phyloP scores from a whole-genome alignment of 2,888 invertebrate genomes.

The Phortica okadai region DNA sequence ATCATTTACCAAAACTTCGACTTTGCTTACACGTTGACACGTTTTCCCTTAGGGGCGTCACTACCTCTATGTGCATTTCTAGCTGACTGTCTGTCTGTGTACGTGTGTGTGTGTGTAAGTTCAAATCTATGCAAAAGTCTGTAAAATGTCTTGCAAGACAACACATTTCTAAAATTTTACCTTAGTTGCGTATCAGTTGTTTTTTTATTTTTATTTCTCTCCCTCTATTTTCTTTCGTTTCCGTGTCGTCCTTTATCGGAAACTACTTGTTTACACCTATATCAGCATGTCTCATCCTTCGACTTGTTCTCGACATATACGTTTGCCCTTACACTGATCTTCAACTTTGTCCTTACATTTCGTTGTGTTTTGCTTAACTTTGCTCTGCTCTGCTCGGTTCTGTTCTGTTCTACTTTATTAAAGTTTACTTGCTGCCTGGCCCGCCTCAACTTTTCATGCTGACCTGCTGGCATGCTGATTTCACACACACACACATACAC shows the following conservation, averaged over 20 bases:
- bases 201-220: not conserved
- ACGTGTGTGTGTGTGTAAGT: constrained; percentile 53
- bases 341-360: constrained; percentile 2
- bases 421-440: not conserved
- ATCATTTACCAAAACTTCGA: constrained; percentile 35
- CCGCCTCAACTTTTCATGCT: not conserved
- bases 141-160: not conserved
- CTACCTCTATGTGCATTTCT: constrained; percentile 28
- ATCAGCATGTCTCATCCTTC: constrained; percentile 37
- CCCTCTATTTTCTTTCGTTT: not conserved
- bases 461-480: not conserved
- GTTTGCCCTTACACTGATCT: constrained; percentile 15
- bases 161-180: not conserved
- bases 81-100: constrained; percentile 39
- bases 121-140: constrained; percentile 46
- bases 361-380: not conserved
- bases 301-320: constrained; percentile 11
- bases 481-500: not conserved
- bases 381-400: not conserved
- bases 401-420: constrained; percentile 17
- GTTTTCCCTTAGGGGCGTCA: constrained; percentile 53
- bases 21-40: constrained; percentile 56
- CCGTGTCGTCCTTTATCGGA: constrained; percentile 25
- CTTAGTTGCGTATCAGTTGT: not conserved
- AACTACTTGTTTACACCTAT: constrained; percentile 43